These are phyloP conservation scores for Tyrophagus putrescentiae DNA, from an alignment of 1,140 invertebrate genomes.

Conservation along the genomic window DNA sequence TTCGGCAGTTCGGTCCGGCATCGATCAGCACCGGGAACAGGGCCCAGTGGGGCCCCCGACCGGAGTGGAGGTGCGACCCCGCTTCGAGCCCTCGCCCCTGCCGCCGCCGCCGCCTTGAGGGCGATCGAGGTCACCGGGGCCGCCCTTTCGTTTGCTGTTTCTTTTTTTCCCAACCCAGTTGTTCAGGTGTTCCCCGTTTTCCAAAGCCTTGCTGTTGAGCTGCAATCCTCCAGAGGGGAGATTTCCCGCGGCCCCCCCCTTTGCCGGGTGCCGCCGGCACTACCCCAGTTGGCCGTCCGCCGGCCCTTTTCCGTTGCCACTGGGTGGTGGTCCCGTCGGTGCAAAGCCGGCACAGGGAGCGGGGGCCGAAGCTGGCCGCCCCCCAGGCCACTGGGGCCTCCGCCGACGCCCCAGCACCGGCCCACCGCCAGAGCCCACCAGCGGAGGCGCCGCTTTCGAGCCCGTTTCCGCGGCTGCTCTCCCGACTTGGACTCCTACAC, in stretches of 20 bases:
- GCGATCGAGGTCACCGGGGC: conserved; percentile 32
- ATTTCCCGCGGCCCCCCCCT: conserved; percentile 18
- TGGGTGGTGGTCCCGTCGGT: conserved; percentile 42
- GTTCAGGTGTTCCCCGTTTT: not conserved
- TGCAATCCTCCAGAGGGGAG: conserved; percentile 19
- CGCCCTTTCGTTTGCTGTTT: conserved; percentile 32
- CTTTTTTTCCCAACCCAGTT: not conserved
- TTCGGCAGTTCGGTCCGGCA: conserved; percentile 92
- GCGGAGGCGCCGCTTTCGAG: conserved; percentile 59
- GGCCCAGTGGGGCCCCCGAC: conserved; percentile 27
- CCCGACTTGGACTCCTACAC: conserved; percentile 72
- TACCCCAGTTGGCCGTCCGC: conserved; percentile 30
- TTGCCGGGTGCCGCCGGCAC: conserved; percentile 29
- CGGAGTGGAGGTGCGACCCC: conserved; percentile 29
- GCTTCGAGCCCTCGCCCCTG: conserved; percentile 27
- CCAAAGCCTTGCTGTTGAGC: conserved; percentile 4
- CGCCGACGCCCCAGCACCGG: too few relatives aligned
- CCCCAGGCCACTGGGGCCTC: too few relatives aligned
- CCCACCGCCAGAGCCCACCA: too few relatives aligned
- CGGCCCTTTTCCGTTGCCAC: conserved; percentile 32
- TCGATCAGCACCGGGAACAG: conserved; percentile 66
- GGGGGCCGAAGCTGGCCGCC: too few relatives aligned
- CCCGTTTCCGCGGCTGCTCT: conserved; percentile 62
- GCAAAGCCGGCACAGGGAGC: conserved; percentile 47
- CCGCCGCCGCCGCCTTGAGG: conserved; percentile 20